Evolutionary conservation across 2,797 vertebrate species (phyloP).

Genomic region (Lutjanus campechanus): DNA sequence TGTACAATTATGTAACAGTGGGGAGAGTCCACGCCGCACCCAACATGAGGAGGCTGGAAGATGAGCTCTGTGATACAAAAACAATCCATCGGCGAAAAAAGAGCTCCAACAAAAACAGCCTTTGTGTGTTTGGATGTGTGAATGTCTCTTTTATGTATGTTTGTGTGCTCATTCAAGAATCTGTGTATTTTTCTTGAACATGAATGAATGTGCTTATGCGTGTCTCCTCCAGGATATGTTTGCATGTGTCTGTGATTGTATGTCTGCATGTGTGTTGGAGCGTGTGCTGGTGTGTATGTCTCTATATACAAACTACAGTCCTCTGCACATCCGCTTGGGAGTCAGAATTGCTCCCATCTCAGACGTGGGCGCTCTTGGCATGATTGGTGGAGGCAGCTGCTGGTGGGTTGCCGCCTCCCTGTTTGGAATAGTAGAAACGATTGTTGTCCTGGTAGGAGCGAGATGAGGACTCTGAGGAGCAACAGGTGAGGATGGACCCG

Average conservation of each 20-base stretch:
- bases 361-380: constrained; percentile 97
- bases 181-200: constrained; percentile 18
- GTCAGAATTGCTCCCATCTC: constrained; percentile 49
- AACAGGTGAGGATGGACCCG: constrained; percentile 91
- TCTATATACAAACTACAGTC: constrained; percentile 56
- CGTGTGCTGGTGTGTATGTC: constrained; percentile 34
- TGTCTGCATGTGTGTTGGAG: constrained; percentile 10
- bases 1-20: constrained; percentile 45
- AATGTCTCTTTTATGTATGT: constrained; percentile 29
- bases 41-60: constrained; percentile 48
- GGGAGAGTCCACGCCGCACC: constrained; percentile 53
- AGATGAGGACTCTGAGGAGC: constrained; percentile 87
- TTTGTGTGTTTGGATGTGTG: constrained; percentile 39
- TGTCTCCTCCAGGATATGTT: constrained; percentile 16
- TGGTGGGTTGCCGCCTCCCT: constrained; percentile 80
- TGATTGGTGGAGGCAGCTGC: constrained; percentile 86
- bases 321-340: constrained; percentile 1
- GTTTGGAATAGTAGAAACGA: constrained; percentile 94
- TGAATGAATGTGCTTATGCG: constrained; percentile 13
- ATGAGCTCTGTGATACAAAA: constrained; percentile 50
- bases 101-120: constrained; percentile 50
- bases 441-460: constrained; percentile 91
- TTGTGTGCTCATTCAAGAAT: constrained; percentile 17
- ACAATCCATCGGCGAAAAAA: constrained; percentile 45
- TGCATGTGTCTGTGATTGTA: constrained; percentile 12